Conservation (phyloP, 2,797 vertebrate genomes). For the Balearica regulorum region DNA sequence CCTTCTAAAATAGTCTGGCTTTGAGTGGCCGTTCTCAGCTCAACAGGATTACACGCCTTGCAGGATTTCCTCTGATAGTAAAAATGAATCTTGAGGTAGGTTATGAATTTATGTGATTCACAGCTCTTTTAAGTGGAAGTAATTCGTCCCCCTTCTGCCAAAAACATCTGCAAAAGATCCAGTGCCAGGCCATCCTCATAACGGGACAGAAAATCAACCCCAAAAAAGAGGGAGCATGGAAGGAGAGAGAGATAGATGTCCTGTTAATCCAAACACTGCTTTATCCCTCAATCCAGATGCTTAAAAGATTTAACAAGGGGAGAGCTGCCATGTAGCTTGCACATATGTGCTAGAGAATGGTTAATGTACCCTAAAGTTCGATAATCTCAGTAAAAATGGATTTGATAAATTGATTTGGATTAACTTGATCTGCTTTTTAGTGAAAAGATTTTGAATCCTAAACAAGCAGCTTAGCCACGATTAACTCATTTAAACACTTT, state of each 20-base stretch:
- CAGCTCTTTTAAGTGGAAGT: neutral
- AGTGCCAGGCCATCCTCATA: neutral
- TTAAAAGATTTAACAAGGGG: conserved; percentile 17
- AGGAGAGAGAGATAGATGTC: neutral
- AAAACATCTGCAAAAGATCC: neutral
- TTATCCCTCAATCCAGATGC: neutral
- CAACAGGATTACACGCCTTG: neutral
- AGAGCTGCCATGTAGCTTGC: neutral
- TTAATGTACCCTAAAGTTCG: conserved; percentile 21
- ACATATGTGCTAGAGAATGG: neutral
- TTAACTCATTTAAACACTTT: conserved; percentile 52
- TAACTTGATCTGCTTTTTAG: conserved; percentile 47
- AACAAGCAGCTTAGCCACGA: conserved; percentile 43
- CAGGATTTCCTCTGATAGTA: neutral
- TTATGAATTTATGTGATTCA: neutral
- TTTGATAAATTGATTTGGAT: conserved; percentile 59
- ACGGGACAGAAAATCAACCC: neutral
- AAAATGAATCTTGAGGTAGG: neutral
- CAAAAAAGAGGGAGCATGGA: neutral
- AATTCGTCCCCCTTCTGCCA: neutral
- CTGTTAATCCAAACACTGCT: neutral
- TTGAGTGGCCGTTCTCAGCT: neutral
- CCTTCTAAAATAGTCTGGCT: neutral
- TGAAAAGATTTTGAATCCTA: conserved; percentile 25
- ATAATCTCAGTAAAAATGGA: conserved; percentile 53